phyloP scores from a whole-genome alignment of 2,797 vertebrate genomes.

The Pogoniulus pusillus region DNA sequence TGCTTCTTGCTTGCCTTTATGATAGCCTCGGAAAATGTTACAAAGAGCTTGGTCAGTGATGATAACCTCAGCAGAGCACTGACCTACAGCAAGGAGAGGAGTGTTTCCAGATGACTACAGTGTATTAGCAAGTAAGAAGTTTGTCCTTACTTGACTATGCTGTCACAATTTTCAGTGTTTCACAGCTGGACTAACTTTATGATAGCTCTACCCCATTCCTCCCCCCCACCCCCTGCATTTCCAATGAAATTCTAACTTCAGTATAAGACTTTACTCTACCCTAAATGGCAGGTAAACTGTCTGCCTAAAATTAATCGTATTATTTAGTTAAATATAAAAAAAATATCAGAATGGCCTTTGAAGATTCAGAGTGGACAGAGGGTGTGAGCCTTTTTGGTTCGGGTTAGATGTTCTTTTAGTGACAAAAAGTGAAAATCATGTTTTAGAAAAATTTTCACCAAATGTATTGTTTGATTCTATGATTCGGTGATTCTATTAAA shows the following conservation, averaged over 20 bases:
- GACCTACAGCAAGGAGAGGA: conserved; percentile 32
- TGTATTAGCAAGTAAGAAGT: background rate
- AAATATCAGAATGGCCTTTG: background rate
- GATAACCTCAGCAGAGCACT: conserved; percentile 45
- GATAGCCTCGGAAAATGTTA: conserved; percentile 36
- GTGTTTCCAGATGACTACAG: background rate
- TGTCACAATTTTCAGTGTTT: background rate
- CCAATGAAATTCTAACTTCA: background rate
- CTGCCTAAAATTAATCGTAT: background rate
- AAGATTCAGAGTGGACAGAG: background rate
- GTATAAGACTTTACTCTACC: background rate
- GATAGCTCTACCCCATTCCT: background rate
- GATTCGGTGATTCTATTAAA: no score
- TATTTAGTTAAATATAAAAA: background rate
- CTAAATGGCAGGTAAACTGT: background rate
- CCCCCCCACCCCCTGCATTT: background rate
- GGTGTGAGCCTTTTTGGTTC: background rate
- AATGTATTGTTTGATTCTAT: background rate
- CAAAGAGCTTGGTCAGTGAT: conserved; percentile 21
- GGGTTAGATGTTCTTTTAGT: background rate
- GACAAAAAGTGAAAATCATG: background rate
- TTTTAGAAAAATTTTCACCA: background rate
- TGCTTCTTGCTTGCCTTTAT: background rate
- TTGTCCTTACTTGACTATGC: background rate
- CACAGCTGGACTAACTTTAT: background rate